These are phyloP conservation scores for Lacerta bilineata DNA, from an alignment of 2,797 vertebrate genomes.

Conservation along the genomic window DNA sequence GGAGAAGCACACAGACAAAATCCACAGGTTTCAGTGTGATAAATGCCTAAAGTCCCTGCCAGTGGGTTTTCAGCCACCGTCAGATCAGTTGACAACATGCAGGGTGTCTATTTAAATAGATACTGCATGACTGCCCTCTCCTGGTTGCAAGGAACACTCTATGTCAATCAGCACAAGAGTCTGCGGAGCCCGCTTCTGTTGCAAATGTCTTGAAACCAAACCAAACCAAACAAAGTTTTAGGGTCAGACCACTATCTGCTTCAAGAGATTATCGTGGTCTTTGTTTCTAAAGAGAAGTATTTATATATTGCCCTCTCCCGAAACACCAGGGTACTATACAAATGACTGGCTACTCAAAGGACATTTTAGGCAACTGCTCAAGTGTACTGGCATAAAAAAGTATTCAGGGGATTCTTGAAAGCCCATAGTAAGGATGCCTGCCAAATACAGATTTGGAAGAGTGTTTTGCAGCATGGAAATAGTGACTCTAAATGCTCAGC, in stretches of 20 bases:
- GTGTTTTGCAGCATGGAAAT: no score
- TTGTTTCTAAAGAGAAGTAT: no score
- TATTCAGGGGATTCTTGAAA: no score
- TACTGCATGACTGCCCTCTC: conserved; percentile 7
- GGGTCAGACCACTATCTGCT: neutral
- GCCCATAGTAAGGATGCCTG: no score
- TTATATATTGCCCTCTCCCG: no score
- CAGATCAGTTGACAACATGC: neutral
- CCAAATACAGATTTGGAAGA: no score
- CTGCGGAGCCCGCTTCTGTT: no score
- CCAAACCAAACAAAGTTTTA: neutral
- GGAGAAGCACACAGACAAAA: neutral
- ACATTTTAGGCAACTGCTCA: no score
- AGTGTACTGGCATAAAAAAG: no score
- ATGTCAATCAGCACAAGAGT: neutral
- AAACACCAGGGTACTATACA: no score
- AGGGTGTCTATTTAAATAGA: neutral
- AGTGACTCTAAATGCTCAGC: no score
- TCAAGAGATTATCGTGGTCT: neutral
- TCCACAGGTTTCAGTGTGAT: neutral
- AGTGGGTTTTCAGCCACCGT: neutral
- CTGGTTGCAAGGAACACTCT: neutral
- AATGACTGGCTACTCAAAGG: no score
- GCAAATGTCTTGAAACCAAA: neutral
- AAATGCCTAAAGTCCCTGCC: neutral